Base-by-base conservation (phyloP, 2,888 invertebrate species). In the Chydorus sphaericus region DNA sequence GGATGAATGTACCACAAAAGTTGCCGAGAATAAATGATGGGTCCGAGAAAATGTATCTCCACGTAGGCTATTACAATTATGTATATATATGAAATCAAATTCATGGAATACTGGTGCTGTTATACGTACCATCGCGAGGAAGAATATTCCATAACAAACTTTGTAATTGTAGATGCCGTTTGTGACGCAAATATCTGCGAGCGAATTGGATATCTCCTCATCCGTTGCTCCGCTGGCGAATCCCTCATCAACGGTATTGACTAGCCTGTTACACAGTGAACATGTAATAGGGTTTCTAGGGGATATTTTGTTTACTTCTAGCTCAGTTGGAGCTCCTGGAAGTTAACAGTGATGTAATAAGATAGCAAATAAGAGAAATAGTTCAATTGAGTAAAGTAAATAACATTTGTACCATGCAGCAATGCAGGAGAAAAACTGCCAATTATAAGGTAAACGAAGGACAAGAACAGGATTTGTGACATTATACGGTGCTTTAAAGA, bases 1-100 rank as follows among this genome's bases (percentile, higher is more conserved):
- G 23, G 23, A 56, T 20, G 29, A 58, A 29, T 36, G 48, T n/a
- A 37, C 56, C 56, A 6, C 44, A 37, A 6, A 58, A 33, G 44
- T 53, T 38, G 30, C 56, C 44, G 31, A 48, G 44, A 26, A 44
- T 16, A 11, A 56, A 14, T 14, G 52, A 8, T 26, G 26, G 29
- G 20, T 51, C 16, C 23, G 31, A 29, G 44, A 48, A 28, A 10
- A 37, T 38, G 37, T 48, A 37, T 11, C 26, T 30, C 18, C 48
- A 36, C 14, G 48, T 49, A 14, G 55, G 55, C 55, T 55, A 23
- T 4, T 7, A 36, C 33, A 16, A 31, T 31, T 14, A 33, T n/a
- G 10, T 11, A 11, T 18, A 28, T 14, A 20, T 23, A 16, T 16
- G 1, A 18, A 44, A 44, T 39, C 44, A 18, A 44, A 44, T 23